Evolutionary conservation across 2,113 vertebrate genomes (phyloP), one percentile per base, ranked within the genome.

Genomic region (Pseudorasbora parva): DNA sequence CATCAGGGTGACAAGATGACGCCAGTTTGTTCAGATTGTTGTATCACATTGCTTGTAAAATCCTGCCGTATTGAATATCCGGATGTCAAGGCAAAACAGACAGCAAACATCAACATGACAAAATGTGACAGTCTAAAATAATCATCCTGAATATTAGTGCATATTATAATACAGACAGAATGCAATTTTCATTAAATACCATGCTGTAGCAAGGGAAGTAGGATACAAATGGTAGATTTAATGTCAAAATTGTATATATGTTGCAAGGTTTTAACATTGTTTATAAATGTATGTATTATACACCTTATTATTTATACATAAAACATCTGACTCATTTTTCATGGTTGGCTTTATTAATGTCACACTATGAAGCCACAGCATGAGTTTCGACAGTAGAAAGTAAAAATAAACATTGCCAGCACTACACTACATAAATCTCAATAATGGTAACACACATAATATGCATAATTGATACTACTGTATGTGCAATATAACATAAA

Each of bases 1-100:
- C 78, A 79, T 79, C 78, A 79, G 78, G 4, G 43, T 66, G 78
- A 64, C 78, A 79, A 79, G 41, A 79, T 79, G 78, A 79, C 19
- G 17, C 43, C 78, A 47, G 59, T 27, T 45, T 79, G 78, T 64
- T 79, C 60, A 66, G 66, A 79, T 49, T 47, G 23, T 66, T 77
- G 74, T 37, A 57, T 37, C 30, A 56, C 73, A 57, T 77, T 79
- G 59, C 78, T 79, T 64, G 60, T 51, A 74, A 79, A 66, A 79
- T 66, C 25, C 41, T 64, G 78, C 78, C 78, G 51, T 66, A 47
- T 27, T 30, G 59, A 64, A 49, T 79, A 25, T 33, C 59, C 1
- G 60, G 43, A 66, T 79, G 60, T 15, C 60, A 79, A 79, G 78
- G 64, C 23, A 79, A 66, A 79, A 49, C 78, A 66, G 59, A 49